Evolutionary conservation across 2,888 invertebrate species (phyloP).

Genomic region (Invenusta paracnida): DNA sequence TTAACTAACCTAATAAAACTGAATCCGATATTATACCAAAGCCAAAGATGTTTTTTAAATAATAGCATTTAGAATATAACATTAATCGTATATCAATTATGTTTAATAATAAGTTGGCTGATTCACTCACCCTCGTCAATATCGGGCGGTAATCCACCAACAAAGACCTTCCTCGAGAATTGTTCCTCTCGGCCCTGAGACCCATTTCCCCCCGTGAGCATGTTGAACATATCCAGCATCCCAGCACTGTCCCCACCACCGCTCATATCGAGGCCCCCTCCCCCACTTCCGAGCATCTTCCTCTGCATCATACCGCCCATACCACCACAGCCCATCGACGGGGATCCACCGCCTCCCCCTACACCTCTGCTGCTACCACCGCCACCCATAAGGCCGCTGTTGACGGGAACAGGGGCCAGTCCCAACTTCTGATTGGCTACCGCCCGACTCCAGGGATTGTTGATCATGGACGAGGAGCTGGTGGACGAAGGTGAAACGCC

Average conservation of each 20-base stretch:
- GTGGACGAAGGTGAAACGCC: background rate
- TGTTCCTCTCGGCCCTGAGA: slow-evolving; percentile 37
- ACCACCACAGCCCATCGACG: background rate
- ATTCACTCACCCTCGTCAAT: slow-evolving; percentile 82
- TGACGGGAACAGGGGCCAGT: slow-evolving; percentile 37
- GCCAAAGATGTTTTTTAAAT: no score
- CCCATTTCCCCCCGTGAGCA: background rate
- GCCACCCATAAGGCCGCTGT: slow-evolving; percentile 7
- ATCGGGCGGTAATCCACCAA: slow-evolving; percentile 94
- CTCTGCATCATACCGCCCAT: background rate
- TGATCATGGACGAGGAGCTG: background rate
- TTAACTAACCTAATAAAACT: no score
- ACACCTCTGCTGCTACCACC: no score
- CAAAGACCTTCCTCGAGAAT: slow-evolving; percentile 80
- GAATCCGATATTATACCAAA: no score
- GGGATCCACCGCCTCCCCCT: no score
- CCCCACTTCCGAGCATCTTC: background rate
- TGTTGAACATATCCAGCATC: slow-evolving; percentile 24
- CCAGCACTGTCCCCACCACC: background rate
- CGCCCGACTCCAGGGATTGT: slow-evolving; percentile 39
- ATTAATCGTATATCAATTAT: no score
- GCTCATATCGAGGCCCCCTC: background rate
- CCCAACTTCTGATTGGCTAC: slow-evolving; percentile 38
- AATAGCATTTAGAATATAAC: no score
- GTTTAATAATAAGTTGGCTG: no score